Evolutionary conservation across 2,888 invertebrate genomes (phyloP), one percentile per base, ranked within the genome.

Genomic region (Aromia moschata): DNA sequence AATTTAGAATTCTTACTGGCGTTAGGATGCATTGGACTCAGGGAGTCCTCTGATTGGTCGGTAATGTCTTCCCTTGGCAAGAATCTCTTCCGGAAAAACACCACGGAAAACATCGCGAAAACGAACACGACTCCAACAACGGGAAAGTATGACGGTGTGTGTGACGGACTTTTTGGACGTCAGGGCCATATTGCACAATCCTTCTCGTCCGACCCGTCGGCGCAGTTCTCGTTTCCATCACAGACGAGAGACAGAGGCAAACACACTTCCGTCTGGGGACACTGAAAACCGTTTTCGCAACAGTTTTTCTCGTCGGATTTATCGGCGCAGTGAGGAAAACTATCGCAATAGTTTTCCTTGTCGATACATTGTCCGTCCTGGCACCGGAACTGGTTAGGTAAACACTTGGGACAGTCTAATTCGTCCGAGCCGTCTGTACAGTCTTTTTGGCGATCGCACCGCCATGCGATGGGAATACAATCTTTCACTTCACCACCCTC

Each of bases 351-450:
- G 41, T 71, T 56, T 15, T 60, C 63, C 44, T 67, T 70, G 54
- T 78, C 77, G 56, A 79, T 74, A 51, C 83, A 69, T 77, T 81
- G 67, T 62, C 79, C 74, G 70, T 79, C 74, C 74, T 79, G 77
- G 65, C 88, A 88, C 51, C 84, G 87, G 68, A 92, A 93, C 77
- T 92, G 85, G 79, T 87, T 80, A 45, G 86, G 80, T 52, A 84
- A 81, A 79, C 94, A 94, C n/a, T 86, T 84, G 5, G 89, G 87
- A 80, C 90, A 87, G 65, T 88, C 84, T 55, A 89, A 82, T 81
- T 92, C 93, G 79, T 95, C 95, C 9, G 92, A 90, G 49, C 90
- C 90, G 79, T 93, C 93, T 1, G 87, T 84, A 78, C 94, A 95
- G 79, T 95, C 94, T 51, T 85, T 84, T 72, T 91, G 90, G 0